phyloP scores from a whole-genome alignment of 1,140 invertebrate species.

The Trichonephila clavipes region DNA sequence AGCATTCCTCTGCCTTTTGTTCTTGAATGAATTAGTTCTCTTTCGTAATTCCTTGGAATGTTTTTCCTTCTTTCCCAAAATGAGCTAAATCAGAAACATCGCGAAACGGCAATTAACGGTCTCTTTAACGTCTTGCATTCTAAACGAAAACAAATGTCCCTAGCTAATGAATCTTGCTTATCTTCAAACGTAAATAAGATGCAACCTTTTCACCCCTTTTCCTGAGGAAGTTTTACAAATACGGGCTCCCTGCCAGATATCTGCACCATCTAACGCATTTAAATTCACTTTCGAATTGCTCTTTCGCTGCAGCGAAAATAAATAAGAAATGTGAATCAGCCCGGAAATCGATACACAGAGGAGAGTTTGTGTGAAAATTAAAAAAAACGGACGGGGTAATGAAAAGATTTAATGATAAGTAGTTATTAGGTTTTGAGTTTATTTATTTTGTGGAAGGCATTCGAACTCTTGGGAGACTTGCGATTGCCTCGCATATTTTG shows the following conservation, averaged over 20 bases:
- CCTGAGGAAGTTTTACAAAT: neutral
- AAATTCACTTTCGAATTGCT: constrained; percentile 46
- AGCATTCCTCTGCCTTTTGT: neutral
- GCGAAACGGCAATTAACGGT: constrained; percentile 33
- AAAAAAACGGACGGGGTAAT: neutral
- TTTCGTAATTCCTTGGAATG: neutral
- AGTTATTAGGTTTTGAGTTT: constrained; percentile 44
- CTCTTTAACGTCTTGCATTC: neutral
- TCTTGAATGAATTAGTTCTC: neutral
- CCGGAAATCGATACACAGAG: neutral
- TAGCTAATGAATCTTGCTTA: constrained; percentile 53
- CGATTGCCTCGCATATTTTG: constrained; percentile 22
- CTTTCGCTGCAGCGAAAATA: neutral
- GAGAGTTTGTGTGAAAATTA: neutral
- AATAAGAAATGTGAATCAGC: constrained; percentile 13
- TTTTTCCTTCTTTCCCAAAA: neutral
- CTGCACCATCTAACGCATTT: constrained; percentile 2
- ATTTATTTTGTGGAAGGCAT: constrained; percentile 8
- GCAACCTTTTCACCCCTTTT: neutral
- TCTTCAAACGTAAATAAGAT: constrained; percentile 35
- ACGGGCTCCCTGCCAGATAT: neutral
- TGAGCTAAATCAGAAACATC: constrained; percentile 15
- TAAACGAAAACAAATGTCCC: constrained; percentile 32
- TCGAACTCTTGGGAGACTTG: neutral
- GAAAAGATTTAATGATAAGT: constrained; percentile 68